These are phyloP conservation scores for Agonopterix arenella DNA, from an alignment of 2,888 invertebrate genomes.

Conservation along the genomic window DNA sequence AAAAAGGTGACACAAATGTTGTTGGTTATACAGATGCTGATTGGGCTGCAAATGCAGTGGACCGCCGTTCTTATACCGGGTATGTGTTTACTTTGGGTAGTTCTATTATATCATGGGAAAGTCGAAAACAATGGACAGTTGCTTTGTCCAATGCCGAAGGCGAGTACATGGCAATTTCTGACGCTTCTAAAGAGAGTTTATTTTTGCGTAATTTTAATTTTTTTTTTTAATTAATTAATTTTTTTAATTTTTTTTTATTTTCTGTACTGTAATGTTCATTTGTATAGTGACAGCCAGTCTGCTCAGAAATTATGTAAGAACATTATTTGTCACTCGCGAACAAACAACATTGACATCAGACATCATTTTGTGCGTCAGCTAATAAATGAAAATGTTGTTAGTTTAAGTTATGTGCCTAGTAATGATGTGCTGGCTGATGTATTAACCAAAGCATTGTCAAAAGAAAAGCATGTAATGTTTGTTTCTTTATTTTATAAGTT, in stretches of 20 bases:
- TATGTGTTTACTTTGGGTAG: not conserved
- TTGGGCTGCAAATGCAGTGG: not conserved
- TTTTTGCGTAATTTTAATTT: not conserved
- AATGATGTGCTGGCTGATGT: not conserved
- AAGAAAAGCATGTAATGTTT: not conserved
- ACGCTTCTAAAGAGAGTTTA: not conserved
- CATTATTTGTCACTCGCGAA: not conserved
- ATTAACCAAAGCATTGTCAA: not conserved
- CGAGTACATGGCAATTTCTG: not conserved
- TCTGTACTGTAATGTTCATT: not conserved
- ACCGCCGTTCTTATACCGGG: not conserved
- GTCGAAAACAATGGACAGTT: not conserved
- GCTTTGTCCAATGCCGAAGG: not conserved
- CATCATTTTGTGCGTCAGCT: not conserved
- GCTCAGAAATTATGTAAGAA: not conserved
- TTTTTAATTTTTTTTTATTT: too few species aligned
- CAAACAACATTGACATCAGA: not conserved
- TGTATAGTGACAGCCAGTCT: not conserved
- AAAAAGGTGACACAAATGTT: not conserved
- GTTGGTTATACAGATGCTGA: slow-evolving; percentile 2
- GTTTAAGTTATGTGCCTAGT: not conserved
- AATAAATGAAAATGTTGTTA: not conserved
- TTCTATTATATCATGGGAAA: not conserved
- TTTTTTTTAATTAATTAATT: too few species aligned
- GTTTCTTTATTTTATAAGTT: too few species aligned